Base-by-base conservation (phyloP, 2,797 vertebrate species). In the Discoglossus pictus region DNA sequence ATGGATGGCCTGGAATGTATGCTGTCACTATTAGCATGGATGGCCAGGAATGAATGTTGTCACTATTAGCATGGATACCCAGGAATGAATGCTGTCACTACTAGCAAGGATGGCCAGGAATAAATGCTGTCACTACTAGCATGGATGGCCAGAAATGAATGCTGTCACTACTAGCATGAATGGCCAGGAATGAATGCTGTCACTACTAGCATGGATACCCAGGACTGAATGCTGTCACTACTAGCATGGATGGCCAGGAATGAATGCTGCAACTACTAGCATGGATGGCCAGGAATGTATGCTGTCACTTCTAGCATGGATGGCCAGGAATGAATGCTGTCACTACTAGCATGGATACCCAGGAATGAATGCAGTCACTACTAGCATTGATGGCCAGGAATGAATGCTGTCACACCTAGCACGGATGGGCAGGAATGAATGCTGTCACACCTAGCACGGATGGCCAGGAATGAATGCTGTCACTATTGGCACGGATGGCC, bases 1-100 rank as follows among this genome's bases (percentile, higher is more conserved):
- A 47, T 21, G 20, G 46, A 53, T 42, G 17, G 38, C 23, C n/a
- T 40, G 18, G n/a, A n/a, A 56, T 13, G 43, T 18, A 12, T 50
- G 25, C 16, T 12, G 10, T 20, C 62, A 54, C 51, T 11, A n/a
- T n/a, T n/a, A n/a, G n/a, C n/a, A n/a, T n/a, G n/a, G n/a, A n/a
- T n/a, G n/a, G n/a, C n/a, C 13, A 17, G 65, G 65, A 38, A 53
- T 56, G 65, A 36, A 40, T 50, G 46, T 15, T 25, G 2, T 24
- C 21, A 13, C 20, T 13, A 10, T 20, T 21, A 7, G 23, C 44
- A 47, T 21, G 20, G 46, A 53, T 42, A 24, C 24, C 23, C n/a
- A 56, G 18, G n/a, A n/a, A 56, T 13, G 43, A 31, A 12, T 50
- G 25, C 16, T 12, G 10, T 20, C 62, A 54, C 51, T 11, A n/a